phyloP scores from a whole-genome alignment of 2,113 vertebrate genomes.

The Stomatorhinus ivindoensis region DNA sequence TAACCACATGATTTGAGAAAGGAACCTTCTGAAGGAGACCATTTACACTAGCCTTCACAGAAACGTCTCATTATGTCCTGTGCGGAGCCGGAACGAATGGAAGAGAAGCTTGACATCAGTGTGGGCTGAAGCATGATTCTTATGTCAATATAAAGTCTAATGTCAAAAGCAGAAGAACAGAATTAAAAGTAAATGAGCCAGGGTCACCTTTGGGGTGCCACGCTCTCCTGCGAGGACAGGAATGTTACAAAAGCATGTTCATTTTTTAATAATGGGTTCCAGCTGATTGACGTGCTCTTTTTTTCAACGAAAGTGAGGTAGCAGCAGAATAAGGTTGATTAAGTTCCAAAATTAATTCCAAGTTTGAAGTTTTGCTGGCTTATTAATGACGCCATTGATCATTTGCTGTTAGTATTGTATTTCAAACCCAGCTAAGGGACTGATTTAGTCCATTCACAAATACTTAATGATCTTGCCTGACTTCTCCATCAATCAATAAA shows the following conservation, averaged over 20 bases:
- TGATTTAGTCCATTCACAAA: background rate
- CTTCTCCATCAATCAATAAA: background rate
- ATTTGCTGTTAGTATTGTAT: background rate
- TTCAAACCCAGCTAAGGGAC: background rate
- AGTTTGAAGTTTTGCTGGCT: background rate
- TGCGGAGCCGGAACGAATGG: background rate
- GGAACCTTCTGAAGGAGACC: background rate
- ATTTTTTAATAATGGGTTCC: constrained; percentile 12
- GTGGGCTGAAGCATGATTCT: background rate
- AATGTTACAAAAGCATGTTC: constrained; percentile 2
- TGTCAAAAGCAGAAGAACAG: background rate
- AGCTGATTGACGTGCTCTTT: background rate
- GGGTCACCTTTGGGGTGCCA: constrained; percentile 1
- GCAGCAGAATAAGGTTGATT: constrained; percentile 11
- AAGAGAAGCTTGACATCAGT: background rate
- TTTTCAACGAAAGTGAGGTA: background rate
- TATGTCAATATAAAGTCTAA: constrained; percentile 7
- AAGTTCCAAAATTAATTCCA: background rate
- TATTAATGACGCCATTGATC: background rate
- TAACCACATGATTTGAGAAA: constrained; percentile 9
- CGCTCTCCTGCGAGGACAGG: background rate
- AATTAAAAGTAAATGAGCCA: constrained; percentile 16
- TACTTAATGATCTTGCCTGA: background rate
- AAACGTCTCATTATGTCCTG: constrained; percentile 7
- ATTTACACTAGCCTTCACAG: background rate